phyloP scores from a whole-genome alignment of 1,140 invertebrate genomes.

The Drosophila sp. region DNA sequence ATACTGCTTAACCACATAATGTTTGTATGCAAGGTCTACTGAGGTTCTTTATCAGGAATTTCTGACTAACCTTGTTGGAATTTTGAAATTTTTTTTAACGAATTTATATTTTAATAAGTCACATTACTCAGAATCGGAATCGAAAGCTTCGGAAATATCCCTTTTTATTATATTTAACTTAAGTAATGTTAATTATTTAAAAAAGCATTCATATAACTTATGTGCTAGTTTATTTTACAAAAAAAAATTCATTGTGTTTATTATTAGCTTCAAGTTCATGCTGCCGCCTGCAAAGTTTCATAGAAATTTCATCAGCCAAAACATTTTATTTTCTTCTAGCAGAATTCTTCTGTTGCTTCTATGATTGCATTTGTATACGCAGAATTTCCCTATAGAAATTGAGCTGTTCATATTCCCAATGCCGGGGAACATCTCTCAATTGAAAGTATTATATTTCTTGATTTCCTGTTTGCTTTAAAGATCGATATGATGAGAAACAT shows the following conservation, averaged over 20 bases:
- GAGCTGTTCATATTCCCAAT: not conserved
- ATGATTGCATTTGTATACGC: slow-evolving; percentile 26
- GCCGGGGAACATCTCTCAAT: not conserved
- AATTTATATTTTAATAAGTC: no score
- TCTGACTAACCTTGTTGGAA: not conserved
- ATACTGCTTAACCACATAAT: not conserved
- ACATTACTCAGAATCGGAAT: not conserved
- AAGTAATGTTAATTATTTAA: slow-evolving; percentile 24
- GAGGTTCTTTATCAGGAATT: not conserved
- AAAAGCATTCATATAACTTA: not conserved
- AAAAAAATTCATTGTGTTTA: slow-evolving; percentile 39
- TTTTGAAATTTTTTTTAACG: no score
- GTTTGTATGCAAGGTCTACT: no score
- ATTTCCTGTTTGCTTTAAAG: not conserved
- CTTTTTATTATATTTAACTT: not conserved
- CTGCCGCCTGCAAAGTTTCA: slow-evolving; percentile 32
- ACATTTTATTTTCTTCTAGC: not conserved
- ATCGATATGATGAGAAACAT: not conserved
- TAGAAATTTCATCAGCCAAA: slow-evolving; percentile 67
- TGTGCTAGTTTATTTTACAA: slow-evolving; percentile 8
- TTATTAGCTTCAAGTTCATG: slow-evolving; percentile 58
- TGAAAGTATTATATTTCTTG: slow-evolving; percentile 2
- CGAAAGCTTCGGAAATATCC: not conserved
- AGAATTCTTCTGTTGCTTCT: not conserved
- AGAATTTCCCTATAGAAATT: slow-evolving; percentile 19